These are phyloP conservation scores for Pristiophorus japonicus DNA, from an alignment of 2,113 vertebrate species.

Conservation along the genomic window DNA sequence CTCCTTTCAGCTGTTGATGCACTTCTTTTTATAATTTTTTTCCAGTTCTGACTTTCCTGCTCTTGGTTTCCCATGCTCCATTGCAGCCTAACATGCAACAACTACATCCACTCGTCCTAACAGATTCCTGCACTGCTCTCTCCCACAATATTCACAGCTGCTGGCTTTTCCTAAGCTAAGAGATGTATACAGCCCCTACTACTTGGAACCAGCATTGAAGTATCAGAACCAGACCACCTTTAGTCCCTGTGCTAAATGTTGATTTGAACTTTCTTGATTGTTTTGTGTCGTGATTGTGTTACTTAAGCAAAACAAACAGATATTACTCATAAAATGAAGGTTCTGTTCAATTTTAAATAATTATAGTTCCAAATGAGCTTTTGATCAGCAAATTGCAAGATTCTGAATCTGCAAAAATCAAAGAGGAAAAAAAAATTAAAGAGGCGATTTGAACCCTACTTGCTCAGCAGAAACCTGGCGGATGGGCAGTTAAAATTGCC, in stretches of 20 bases:
- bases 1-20: neutral
- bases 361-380: neutral
- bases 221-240: neutral
- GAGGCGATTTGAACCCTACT: too few relatives aligned
- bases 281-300: neutral
- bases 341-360: neutral
- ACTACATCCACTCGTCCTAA: neutral
- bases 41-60: neutral
- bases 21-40: too few relatives aligned
- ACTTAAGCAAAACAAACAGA: neutral
- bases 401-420: neutral
- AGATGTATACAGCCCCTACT: neutral
- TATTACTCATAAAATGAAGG: neutral
- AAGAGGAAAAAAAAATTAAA: neutral
- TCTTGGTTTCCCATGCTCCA: neutral
- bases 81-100: too few relatives aligned
- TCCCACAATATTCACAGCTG: neutral
- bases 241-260: neutral
- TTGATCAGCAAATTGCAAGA: too few relatives aligned
- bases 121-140: neutral
- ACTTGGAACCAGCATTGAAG: neutral
- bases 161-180: neutral
- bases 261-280: neutral
- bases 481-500: too few relatives aligned
- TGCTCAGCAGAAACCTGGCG: too few relatives aligned